A percentile compares a stretch with the other conserved stretches of the same genome.
Evolutionary conservation across 2,888 invertebrate genomes (phyloP).

Genomic region (Chirona hameri): DNA sequence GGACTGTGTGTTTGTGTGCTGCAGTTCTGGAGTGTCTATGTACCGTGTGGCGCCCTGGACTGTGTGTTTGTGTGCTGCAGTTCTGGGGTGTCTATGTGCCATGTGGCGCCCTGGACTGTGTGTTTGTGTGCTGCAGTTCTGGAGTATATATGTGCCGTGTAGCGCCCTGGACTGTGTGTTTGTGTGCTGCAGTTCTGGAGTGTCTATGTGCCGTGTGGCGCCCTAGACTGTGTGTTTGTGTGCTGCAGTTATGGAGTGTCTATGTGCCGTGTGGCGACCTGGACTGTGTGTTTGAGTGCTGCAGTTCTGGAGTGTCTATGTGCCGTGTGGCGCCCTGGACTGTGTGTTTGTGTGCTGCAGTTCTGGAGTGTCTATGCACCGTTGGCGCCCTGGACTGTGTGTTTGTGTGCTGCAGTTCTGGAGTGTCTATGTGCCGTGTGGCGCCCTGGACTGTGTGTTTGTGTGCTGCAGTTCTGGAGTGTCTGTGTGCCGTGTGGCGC

Average conservation of each 20-base stretch:
- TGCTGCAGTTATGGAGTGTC: constrained; percentile 35
- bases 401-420: constrained; percentile 33
- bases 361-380: no score
- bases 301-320: constrained; percentile 36
- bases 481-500: constrained; percentile 35
- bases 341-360: constrained; percentile 1
- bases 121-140: constrained; percentile 31
- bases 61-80: constrained; percentile 1
- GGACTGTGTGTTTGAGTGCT: not conserved
- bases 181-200: constrained; percentile 34
- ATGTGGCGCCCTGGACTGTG: constrained; percentile 31
- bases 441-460: constrained; percentile 8
- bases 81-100: constrained; percentile 36
- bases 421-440: constrained; percentile 35
- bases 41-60: constrained; percentile 34
- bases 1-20: not conserved
- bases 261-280: constrained; percentile 35
- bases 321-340: constrained; percentile 34
- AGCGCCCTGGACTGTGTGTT: no score
- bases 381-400: no score
- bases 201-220: constrained; percentile 35
- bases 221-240: not conserved
- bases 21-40: constrained; percentile 36
- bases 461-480: constrained; percentile 34
- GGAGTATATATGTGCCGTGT: no score